Evolutionary conservation across 2,113 vertebrate genomes (phyloP).

Genomic region (Corynorhinus townsendii): DNA sequence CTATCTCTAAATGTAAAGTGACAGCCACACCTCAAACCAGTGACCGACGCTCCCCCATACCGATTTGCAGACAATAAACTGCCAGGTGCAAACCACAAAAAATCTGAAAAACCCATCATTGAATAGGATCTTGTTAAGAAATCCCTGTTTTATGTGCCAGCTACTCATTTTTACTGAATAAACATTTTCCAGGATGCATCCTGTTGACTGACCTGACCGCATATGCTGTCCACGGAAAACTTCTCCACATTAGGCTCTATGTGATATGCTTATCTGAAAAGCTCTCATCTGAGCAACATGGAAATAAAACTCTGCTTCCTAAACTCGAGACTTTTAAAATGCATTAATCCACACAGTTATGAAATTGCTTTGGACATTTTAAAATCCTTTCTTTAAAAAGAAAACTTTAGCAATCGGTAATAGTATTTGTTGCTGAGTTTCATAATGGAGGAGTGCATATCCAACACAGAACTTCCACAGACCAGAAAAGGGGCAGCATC

Average conservation of each 20-base stretch:
- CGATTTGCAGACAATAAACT: constrained; percentile 71
- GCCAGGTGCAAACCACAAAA: constrained; percentile 74
- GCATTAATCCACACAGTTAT: constrained; percentile 74
- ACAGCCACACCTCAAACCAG: constrained; percentile 33
- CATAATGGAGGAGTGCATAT: constrained; percentile 50
- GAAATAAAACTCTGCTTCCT: constrained; percentile 81
- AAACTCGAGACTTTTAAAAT: constrained; percentile 80
- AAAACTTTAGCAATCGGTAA: constrained; percentile 35
- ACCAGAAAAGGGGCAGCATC: constrained; percentile 58
- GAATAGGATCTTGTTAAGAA: constrained; percentile 78
- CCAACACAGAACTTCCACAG: constrained; percentile 65
- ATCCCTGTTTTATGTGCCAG: constrained; percentile 84
- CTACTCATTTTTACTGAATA: constrained; percentile 85
- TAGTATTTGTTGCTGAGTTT: constrained; percentile 58
- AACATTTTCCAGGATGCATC: constrained; percentile 82
- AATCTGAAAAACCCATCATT: constrained; percentile 63
- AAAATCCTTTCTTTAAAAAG: constrained; percentile 53
- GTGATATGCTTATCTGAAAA: constrained; percentile 84
- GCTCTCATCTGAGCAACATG: constrained; percentile 83
- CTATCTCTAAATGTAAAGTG: constrained; percentile 28
- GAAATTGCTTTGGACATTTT: constrained; percentile 76
- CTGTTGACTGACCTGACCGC: constrained; percentile 86
- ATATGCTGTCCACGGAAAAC: constrained; percentile 86
- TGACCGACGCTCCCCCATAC: constrained; percentile 31
- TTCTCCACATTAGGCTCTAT: constrained; percentile 86